Evolutionary conservation across 2,888 invertebrate genomes (phyloP).

Genomic region (Pseudoips prasinana): DNA sequence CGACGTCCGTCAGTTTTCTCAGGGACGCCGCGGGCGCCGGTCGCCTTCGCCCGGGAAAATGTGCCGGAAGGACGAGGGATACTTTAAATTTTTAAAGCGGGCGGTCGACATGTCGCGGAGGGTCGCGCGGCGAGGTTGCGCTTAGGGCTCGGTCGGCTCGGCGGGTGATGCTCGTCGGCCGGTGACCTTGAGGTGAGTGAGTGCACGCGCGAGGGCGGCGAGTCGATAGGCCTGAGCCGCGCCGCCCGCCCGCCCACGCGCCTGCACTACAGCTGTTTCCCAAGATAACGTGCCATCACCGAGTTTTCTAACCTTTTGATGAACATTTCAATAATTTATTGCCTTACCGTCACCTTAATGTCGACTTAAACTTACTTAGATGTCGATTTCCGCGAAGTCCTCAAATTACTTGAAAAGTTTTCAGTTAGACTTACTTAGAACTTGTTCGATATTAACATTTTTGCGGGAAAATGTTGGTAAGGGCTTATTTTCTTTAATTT

Average conservation of each 20-base stretch:
- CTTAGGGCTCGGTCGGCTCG: conserved; percentile 52
- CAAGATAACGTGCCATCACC: conserved; percentile 57
- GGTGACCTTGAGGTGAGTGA: conserved; percentile 76
- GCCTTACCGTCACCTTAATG: conserved; percentile 1
- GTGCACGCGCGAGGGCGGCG: conserved; percentile 52
- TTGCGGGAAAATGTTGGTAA: conserved; percentile 1
- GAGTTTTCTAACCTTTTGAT: conserved; percentile 30
- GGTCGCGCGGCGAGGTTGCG: conserved; percentile 46
- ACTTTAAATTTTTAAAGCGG: conserved; percentile 55
- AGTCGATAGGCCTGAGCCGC: conserved; percentile 59
- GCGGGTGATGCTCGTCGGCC: conserved; percentile 34
- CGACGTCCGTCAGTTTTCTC: conserved; percentile 76
- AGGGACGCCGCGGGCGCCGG: conserved; percentile 63
- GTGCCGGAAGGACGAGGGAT: conserved; percentile 66
- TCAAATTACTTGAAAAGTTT: conserved; percentile 26
- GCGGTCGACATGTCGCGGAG: conserved; percentile 52
- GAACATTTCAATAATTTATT: conserved; percentile 17
- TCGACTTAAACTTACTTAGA: conserved; percentile 8
- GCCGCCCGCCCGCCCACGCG: conserved; percentile 68
- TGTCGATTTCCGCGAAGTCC: conserved; percentile 14
- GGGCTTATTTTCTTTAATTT: not conserved
- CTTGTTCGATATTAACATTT: conserved; percentile 14
- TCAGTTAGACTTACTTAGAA: conserved; percentile 21
- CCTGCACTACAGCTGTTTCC: conserved; percentile 75
- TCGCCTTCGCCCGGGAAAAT: conserved; percentile 56